Evolutionary conservation across 2,113 vertebrate genomes (phyloP), one percentile per base, ranked within the genome.

Genomic region (Hucho hucho): DNA sequence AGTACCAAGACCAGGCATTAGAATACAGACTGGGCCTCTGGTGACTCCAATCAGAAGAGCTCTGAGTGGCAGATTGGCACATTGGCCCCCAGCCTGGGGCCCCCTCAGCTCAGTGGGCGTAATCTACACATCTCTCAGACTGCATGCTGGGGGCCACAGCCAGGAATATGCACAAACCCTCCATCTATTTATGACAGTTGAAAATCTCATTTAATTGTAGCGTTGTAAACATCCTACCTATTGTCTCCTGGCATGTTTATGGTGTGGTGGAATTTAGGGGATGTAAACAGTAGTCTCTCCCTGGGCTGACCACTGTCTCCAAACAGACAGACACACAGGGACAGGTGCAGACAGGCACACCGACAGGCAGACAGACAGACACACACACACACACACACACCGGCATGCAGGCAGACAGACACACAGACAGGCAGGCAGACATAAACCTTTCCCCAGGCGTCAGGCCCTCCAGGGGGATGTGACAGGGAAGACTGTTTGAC

Each of bases 401-500:
- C 9, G 49, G 0, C 13, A 56, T 14, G 0, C 49, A 56, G 49
- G 0, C 49, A 22, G 58, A 14, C 49, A 18, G 13, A 14, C 69
- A 74, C 28, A 29, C 65, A 16, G 4, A 14, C 73, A 32, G 25
- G 6, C 24, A 68, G 47, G 24, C 5, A 24, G n/a, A 22, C 46
- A 22, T 46, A 20, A 25, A 3, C 18, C 20, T 61, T 22, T 61
- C 6, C 58, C 58, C n/a, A 22, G 58, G 58, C 0, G 16, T 22
- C 58, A 9, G n/a, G 58, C n/a, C n/a, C n/a, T 61, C 18, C n/a
- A 20, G 64, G 22, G 67, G 47, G 67, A 61, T 87, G 90, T 91
- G 90, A 75, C 90, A 86, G 78, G 81, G 84, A 83, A 82, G 37
- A 82, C 84, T 90, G 84, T 90, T 85, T 89, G 89, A 88, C 90